These are phyloP conservation scores for Phallusia fumigata DNA, from an alignment of 23 tunicate species.

Conservation along the genomic window DNA sequence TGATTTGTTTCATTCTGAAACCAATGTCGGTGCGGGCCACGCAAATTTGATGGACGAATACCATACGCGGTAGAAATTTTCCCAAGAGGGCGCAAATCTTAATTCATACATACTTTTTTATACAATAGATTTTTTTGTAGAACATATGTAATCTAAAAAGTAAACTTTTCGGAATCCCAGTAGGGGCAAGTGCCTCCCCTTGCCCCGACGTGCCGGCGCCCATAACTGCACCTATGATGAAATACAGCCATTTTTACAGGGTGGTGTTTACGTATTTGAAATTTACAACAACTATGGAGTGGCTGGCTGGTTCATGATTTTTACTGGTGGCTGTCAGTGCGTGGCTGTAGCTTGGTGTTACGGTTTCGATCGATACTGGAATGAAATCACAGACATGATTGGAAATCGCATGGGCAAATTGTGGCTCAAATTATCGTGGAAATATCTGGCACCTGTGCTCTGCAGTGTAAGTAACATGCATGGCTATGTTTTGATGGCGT, in stretches of 20 bases:
- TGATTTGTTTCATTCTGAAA: no score
- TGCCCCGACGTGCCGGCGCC: no score
- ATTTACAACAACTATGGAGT: conserved; percentile 45
- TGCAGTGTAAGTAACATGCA: conserved; percentile 23
- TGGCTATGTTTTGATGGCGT: background rate
- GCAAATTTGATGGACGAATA: no score
- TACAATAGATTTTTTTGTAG: no score
- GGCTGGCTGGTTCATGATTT: conserved; percentile 45
- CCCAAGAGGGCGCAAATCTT: no score
- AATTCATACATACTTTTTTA: no score
- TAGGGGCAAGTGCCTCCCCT: no score
- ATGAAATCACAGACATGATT: conserved; percentile 38
- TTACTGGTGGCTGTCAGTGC: conserved; percentile 22
- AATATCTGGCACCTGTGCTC: conserved; percentile 32
- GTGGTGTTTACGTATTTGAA: conserved; percentile 60
- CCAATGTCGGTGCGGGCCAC: no score
- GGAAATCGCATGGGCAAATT: conserved; percentile 6
- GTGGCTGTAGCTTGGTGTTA: conserved; percentile 57
- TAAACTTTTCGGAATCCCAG: no score
- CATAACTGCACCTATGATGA: no score
- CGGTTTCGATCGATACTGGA: conserved; percentile 26
- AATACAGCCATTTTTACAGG: conserved; percentile 23
- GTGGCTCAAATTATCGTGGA: conserved; percentile 28
- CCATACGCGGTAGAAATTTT: no score
- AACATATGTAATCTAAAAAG: no score